Evolutionary conservation across 2,797 vertebrate species (phyloP), one percentile per base, ranked within the genome.

Genomic region (Phaenicophaeus curvirostris): DNA sequence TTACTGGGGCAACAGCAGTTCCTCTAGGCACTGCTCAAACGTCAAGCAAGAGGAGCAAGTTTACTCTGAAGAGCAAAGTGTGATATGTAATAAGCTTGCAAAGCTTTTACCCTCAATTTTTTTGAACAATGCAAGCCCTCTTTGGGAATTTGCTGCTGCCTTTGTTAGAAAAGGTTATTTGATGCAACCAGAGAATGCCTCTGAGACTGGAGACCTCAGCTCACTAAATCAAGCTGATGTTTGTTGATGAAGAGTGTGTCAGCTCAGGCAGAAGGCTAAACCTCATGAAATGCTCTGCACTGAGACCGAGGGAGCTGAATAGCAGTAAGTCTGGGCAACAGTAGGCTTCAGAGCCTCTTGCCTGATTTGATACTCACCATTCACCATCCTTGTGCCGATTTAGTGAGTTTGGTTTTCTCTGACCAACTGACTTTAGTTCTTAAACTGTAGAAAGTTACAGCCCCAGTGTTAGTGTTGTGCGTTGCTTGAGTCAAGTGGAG

Each of bases 241-340:
- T 55, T 79, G 46, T 11, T 83, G 20, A 18, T 37, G 61, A 63
- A 31, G 37, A 58, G 4, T 33, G 25, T 31, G 61, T 44, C 30
- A 71, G 24, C 31, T 59, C 2, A 1, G 35, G 28, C 9, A 19
- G 37, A 46, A 80, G 58, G 37, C 44, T 87, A n/a, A 57, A 68
- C 5, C 48, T 85, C 67, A 44, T 0, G 0, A 18, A 53, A 21
- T 0, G 3, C 24, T 66, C n/a, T 76, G 33, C 30, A 3, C 18
- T 25, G 28, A 28, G 55, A 31, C 51, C 80, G 3, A 4, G 63
- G 48, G n/a, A 33, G 33, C 48, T 58, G 83, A 15, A 2, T 27
- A 55, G 66, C 50, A 3, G 1, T 12, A 28, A 19, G 35, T 8
- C 19, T 11, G 72, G 37, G 8, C 39, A 76, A 69, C 35, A 66